These are phyloP conservation scores for Anagrus nilaparvatae DNA, from an alignment of 1,140 invertebrate genomes.

Conservation along the genomic window DNA sequence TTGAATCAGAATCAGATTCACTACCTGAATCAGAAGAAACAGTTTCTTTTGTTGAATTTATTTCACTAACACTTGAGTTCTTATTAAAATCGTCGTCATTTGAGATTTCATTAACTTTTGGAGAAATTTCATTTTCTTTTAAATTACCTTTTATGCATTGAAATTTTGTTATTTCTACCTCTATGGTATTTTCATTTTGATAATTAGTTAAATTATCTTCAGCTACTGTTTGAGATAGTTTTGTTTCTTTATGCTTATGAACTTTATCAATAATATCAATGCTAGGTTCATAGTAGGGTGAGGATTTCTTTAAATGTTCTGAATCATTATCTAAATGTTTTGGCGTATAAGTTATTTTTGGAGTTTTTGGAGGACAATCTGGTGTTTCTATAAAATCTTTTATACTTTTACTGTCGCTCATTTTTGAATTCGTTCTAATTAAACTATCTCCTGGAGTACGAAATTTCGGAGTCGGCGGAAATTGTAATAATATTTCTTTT, in stretches of 20 bases:
- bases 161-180: too few relatives aligned
- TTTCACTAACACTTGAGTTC: not conserved
- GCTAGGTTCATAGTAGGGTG: conserved; percentile 32
- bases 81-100: conserved; percentile 7
- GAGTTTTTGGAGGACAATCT: conserved; percentile 36
- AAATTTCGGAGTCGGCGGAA: conserved; percentile 36
- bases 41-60: not conserved
- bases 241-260: too few relatives aligned
- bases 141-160: not conserved
- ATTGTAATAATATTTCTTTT: conserved; percentile 24
- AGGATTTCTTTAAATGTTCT: conserved; percentile 17
- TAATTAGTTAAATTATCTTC: too few relatives aligned
- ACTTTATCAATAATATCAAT: too few relatives aligned
- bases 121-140: not conserved
- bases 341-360: conserved; percentile 31
- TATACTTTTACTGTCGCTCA: conserved; percentile 25
- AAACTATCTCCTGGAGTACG: conserved; percentile 30
- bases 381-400: conserved; percentile 31
- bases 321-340: conserved; percentile 21
- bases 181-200: too few relatives aligned
- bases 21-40: conserved; percentile 20
- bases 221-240: too few relatives aligned
- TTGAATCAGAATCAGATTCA: conserved; percentile 23
- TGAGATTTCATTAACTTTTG: not conserved
- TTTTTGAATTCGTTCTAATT: conserved; percentile 20